Conservation (phyloP, 2,797 vertebrate genomes). For the Valencia hispanica region DNA sequence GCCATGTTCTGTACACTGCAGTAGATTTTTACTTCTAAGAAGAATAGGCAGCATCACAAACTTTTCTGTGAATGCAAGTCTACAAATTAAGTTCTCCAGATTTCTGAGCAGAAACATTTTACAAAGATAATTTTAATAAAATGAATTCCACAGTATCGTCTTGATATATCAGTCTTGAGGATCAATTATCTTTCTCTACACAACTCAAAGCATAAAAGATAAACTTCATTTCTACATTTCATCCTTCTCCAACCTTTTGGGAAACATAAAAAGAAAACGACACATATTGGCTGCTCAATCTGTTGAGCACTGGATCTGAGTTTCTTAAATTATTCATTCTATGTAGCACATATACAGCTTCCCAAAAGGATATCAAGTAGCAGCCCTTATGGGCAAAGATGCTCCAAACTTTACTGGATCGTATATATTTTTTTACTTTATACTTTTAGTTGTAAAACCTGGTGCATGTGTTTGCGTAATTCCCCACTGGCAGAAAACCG, state of each 20-base stretch:
- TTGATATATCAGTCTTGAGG: not conserved
- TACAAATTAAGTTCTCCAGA: not conserved
- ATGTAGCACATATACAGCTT: not conserved
- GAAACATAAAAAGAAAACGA: not conserved
- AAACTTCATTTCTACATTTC: not conserved
- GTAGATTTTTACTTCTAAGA: not conserved
- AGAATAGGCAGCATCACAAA: not conserved
- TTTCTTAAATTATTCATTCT: slow-evolving; percentile 7
- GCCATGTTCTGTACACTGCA: not conserved
- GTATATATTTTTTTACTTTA: not conserved
- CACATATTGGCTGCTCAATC: not conserved
- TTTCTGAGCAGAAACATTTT: not conserved
- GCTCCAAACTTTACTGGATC: not conserved
- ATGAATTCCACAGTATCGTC: not conserved
- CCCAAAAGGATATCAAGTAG: not conserved
- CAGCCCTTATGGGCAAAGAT: not conserved
- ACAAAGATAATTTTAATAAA: not conserved
- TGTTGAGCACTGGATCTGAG: not conserved
- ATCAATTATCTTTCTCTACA: not conserved
- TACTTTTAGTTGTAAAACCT: not conserved
- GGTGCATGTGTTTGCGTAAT: not conserved
- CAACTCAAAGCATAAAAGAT: not conserved
- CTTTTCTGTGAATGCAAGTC: not conserved
- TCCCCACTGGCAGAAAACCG: not conserved
- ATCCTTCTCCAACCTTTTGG: not conserved